Evolutionary conservation across 1,140 invertebrate genomes (phyloP), one percentile per base, ranked within the genome.

Genomic region (Danaus plexippus): DNA sequence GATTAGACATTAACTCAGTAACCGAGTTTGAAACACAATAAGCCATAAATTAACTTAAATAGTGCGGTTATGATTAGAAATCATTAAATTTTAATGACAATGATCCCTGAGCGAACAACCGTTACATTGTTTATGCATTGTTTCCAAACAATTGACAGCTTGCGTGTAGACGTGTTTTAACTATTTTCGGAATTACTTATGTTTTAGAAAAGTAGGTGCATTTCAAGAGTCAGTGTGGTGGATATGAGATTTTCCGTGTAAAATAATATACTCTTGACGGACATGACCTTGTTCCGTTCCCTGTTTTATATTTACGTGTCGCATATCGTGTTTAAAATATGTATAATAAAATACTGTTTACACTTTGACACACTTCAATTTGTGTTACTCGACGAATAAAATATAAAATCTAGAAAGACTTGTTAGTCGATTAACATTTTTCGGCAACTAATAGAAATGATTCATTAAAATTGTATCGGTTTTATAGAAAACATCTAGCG

Each of bases 181-280:
- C 55, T 54, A 66, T 69, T 61, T 59, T 52, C 54, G 57, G 59
- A 58, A 66, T 63, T 66, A 63, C 61, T 62, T 55, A 61, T 42
- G 45, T 41, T 45, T 61, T 54, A 45, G 59, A 55, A 59, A 68
- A 61, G 60, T 57, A 63, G 61, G 61, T 43, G 60, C 52, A 48
- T 57, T 54, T 57, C 54, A 61, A 57, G 53, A 45, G 50, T 49
- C 52, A 51, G 51, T 49, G 41, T 12, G 9, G 22, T 43, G 51
- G 11, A 13, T 52, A 40, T 44, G 13, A 18, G 11, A 48, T 48
- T 48, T 59, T 61, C 43, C 46, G 13, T 48, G 54, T 52, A 61
- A 61, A 61, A 61, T 56, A 48, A 43, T 46, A 52, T 52, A 48
- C 40, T 47, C 18, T 52, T 61, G 15, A 46, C 50, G 59, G 41